phyloP scores from a whole-genome alignment of 2,888 invertebrate species.

The Deladenus siricidicola region DNA sequence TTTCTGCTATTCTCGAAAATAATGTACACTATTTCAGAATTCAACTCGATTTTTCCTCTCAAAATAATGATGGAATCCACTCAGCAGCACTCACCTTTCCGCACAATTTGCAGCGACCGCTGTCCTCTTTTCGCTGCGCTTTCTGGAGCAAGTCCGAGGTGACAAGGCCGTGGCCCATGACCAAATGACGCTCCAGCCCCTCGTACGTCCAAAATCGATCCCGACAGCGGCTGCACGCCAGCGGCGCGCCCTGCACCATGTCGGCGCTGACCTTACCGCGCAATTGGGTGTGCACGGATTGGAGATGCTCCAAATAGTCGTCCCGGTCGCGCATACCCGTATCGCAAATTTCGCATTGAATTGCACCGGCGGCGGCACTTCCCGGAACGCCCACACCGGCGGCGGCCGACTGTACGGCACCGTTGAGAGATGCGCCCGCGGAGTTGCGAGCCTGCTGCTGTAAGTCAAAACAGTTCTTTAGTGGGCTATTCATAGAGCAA shows the following conservation, averaged over 20 bases:
- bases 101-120: conserved; percentile 86
- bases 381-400: no score
- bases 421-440: no score
- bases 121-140: conserved; percentile 85
- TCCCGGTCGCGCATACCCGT: conserved; percentile 28
- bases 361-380: conserved; percentile 4
- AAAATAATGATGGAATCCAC: not conserved
- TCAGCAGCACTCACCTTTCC: conserved; percentile 71
- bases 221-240: conserved; percentile 48
- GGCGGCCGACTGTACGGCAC: no score
- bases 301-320: conserved; percentile 35
- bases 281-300: conserved; percentile 43
- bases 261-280: conserved; percentile 34
- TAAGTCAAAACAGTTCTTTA: no score
- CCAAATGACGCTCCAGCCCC: conserved; percentile 84
- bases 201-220: conserved; percentile 82
- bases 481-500: no score
- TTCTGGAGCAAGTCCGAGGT: conserved; percentile 92
- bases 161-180: conserved; percentile 85
- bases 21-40: no score
- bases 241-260: conserved; percentile 46
- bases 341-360: conserved; percentile 49
- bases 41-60: no score
- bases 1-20: no score
- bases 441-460: no score